Evolutionary conservation across 2,888 invertebrate species (phyloP).

Genomic region (Calameuta pallipes): DNA sequence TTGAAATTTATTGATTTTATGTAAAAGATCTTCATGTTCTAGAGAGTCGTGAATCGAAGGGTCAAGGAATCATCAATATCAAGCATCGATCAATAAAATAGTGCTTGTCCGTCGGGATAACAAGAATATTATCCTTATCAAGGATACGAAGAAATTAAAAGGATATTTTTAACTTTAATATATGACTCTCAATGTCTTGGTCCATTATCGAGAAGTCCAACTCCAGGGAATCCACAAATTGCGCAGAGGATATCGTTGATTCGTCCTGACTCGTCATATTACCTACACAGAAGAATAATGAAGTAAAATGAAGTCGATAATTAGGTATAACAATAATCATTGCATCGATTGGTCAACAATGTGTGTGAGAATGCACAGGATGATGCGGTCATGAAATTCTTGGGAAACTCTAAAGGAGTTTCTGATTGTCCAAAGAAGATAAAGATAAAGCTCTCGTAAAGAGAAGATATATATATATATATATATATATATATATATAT

Average conservation of each 20-base stretch:
- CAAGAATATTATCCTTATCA: not conserved
- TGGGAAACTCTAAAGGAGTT: conserved; percentile 27
- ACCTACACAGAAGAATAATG: not conserved
- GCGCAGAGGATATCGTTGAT: not conserved
- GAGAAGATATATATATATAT: not conserved
- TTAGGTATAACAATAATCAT: not conserved
- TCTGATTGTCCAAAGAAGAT: not conserved
- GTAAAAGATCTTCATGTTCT: conserved; percentile 19
- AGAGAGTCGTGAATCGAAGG: conserved; percentile 28
- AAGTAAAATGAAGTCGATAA: not conserved
- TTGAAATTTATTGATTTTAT: conserved; percentile 19
- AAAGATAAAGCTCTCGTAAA: conserved; percentile 8
- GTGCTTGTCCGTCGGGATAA: not conserved
- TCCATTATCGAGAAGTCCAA: conserved; percentile 25
- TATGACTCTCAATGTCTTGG: conserved; percentile 21
- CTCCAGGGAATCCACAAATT: not conserved
- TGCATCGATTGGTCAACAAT: not conserved
- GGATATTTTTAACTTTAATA: conserved; percentile 50
- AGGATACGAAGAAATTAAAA: conserved; percentile 25
- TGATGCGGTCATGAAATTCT: not conserved
- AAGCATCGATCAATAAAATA: not conserved
- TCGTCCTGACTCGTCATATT: not conserved
- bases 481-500: not conserved
- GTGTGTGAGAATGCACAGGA: not conserved
- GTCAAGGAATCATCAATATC: not conserved